A percentile compares a stretch with the other conserved stretches of the same genome.
These are phyloP conservation scores for Drosophila guanche DNA, from an alignment of 1,140 invertebrate genomes.

Conservation along the genomic window DNA sequence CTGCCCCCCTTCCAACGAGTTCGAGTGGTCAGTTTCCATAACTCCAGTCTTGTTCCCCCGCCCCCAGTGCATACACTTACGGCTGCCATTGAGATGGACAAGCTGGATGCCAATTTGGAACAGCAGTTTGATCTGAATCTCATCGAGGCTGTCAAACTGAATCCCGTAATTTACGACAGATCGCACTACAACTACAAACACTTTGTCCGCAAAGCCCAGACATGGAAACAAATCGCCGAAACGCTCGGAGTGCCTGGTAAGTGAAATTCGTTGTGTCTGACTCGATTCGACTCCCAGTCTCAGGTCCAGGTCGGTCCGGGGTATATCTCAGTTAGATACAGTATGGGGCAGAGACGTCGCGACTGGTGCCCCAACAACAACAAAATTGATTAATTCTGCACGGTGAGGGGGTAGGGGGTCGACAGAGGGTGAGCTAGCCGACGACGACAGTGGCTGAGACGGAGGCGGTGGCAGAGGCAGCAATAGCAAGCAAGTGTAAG, in stretches of 20 bases:
- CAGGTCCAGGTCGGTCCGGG: not conserved
- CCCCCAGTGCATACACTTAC: conserved; percentile 70
- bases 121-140: conserved; percentile 82
- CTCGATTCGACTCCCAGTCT: too few relatives aligned
- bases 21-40: conserved; percentile 30
- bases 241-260: conserved; percentile 82
- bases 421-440: conserved; percentile 6
- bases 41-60: conserved; percentile 26
- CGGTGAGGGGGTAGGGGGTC: conserved; percentile 23
- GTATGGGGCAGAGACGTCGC: too few relatives aligned
- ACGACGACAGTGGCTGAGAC: conserved; percentile 22
- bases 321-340: not conserved
- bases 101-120: conserved; percentile 79
- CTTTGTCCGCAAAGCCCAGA: conserved; percentile 80
- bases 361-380: conserved; percentile 45
- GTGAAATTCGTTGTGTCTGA: conserved; percentile 50
- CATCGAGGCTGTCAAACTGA: conserved; percentile 80
- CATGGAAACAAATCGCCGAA: conserved; percentile 82
- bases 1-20: conserved; percentile 7
- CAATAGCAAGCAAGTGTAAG: conserved; percentile 57
- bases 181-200: conserved; percentile 82
- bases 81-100: conserved; percentile 75
- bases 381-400: conserved; percentile 53
- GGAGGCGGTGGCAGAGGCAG: conserved; percentile 50
- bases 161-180: conserved; percentile 82